Percentiles rank a stretch among this genome's conserved stretches.
Conservation (phyloP, 2,113 vertebrate species). For the Pteruthius melanotis region DNA sequence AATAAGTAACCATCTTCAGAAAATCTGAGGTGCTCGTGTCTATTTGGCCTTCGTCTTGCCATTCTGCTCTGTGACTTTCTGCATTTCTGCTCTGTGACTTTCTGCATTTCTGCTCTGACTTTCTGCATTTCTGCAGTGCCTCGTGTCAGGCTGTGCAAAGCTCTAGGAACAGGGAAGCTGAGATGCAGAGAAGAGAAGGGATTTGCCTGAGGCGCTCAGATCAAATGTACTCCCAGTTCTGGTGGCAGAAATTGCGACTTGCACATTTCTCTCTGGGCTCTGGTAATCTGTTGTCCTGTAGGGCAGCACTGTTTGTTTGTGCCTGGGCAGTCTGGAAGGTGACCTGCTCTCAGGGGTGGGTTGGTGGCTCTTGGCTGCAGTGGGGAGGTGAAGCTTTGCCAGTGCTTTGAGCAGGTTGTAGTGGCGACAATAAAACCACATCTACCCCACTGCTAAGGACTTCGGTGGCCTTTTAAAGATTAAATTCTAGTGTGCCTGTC, state of each 20-base stretch:
- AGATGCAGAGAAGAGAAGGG: constrained; percentile 13
- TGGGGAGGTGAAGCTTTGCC: not conserved
- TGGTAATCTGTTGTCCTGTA: not conserved
- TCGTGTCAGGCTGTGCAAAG: not conserved
- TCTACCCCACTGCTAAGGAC: not conserved
- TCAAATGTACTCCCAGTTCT: constrained; percentile 6
- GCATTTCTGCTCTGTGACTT: not conserved
- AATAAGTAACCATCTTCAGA: not conserved
- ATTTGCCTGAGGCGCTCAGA: constrained; percentile 35
- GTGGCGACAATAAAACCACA: not conserved
- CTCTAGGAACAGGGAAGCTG: not conserved
- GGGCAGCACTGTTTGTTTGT: not conserved
- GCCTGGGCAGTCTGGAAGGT: not conserved
- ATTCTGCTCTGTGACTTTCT: not conserved
- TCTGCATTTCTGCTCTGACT: not conserved
- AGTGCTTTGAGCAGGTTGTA: not conserved
- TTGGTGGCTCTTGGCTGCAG: not conserved
- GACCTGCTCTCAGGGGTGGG: not conserved
- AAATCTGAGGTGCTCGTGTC: not conserved
- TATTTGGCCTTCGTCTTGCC: not conserved
- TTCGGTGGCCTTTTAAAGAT: not conserved
- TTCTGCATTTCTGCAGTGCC: not conserved
- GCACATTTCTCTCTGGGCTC: not conserved
- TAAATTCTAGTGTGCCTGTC: not conserved
- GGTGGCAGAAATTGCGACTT: not conserved